phyloP scores from a whole-genome alignment of 2,113 vertebrate genomes.

The Scomber japonicus region DNA sequence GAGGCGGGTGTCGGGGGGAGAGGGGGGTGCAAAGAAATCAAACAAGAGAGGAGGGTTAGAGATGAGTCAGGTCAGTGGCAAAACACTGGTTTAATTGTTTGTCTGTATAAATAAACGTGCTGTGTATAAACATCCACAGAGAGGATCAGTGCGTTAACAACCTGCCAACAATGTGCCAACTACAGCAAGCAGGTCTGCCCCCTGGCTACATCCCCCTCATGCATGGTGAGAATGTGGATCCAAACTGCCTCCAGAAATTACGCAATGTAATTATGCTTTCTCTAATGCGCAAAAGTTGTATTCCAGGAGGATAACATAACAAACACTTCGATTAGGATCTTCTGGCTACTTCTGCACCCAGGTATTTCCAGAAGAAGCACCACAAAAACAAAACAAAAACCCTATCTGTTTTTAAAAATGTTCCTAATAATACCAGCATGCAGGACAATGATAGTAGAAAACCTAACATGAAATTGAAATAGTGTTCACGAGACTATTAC shows the following conservation, averaged over 20 bases:
- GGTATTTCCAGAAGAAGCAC: background rate
- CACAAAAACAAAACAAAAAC: too few relatives aligned
- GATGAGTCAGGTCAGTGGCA: conserved; percentile 32
- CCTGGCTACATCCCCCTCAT: background rate
- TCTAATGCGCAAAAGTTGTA: background rate
- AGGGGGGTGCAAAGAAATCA: conserved; percentile 42
- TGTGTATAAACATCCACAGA: conserved; percentile 3
- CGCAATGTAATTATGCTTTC: background rate
- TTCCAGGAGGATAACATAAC: background rate
- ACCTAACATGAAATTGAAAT: background rate
- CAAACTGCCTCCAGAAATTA: conserved; percentile 3
- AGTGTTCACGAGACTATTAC: background rate
- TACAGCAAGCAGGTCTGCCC: conserved; percentile 6
- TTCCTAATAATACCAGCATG: background rate
- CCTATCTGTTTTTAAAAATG: background rate
- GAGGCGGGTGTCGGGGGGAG: background rate
- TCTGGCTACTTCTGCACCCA: background rate
- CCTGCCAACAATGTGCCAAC: conserved; percentile 36
- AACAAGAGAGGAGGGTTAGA: conserved; percentile 63
- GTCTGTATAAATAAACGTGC: conserved; percentile 14
- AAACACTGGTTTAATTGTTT: conserved; percentile 31
- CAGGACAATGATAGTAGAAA: background rate
- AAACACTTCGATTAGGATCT: background rate
- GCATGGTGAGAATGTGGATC: background rate
- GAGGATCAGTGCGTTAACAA: background rate